A percentile compares a stretch with the other conserved stretches of the same genome.
Conservation (phyloP, 2,888 invertebrate species). For the Gnatocerus cornutus region DNA sequence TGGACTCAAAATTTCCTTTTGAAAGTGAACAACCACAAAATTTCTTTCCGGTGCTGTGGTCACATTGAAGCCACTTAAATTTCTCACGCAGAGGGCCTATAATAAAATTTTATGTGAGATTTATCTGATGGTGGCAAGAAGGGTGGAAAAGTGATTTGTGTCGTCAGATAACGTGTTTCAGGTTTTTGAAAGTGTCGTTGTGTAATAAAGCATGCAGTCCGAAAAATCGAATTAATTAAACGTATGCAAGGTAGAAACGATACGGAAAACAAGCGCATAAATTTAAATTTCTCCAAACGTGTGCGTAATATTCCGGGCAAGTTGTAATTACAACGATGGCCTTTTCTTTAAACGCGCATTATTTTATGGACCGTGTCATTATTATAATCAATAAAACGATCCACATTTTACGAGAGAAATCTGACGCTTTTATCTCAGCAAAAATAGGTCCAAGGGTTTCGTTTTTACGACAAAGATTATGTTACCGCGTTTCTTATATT, state of each 20-base stretch:
- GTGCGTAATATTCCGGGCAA: slow-evolving; percentile 27
- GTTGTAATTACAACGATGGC: slow-evolving; percentile 36
- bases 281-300: slow-evolving; percentile 43
- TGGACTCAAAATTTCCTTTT: no score
- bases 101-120: no score
- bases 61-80: no score
- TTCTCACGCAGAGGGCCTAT: no score
- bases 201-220: slow-evolving; percentile 11
- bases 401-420: slow-evolving; percentile 2
- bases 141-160: no score
- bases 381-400: not conserved
- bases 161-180: slow-evolving; percentile 5
- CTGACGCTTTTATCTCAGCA: no score
- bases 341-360: slow-evolving; percentile 38
- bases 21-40: no score
- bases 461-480: slow-evolving; percentile 15
- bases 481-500: slow-evolving; percentile 3
- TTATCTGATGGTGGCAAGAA: no score
- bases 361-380: slow-evolving; percentile 9
- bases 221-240: slow-evolving; percentile 30
- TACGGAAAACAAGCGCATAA: slow-evolving; percentile 42
- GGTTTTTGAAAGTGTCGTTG: slow-evolving; percentile 23
- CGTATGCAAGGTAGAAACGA: slow-evolving; percentile 1
- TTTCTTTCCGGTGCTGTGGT: no score
- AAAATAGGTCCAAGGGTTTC: not conserved